Evolutionary conservation across 2,888 invertebrate genomes (phyloP), one percentile per base, ranked within the genome.

Genomic region (Callinectes sapidus): DNA sequence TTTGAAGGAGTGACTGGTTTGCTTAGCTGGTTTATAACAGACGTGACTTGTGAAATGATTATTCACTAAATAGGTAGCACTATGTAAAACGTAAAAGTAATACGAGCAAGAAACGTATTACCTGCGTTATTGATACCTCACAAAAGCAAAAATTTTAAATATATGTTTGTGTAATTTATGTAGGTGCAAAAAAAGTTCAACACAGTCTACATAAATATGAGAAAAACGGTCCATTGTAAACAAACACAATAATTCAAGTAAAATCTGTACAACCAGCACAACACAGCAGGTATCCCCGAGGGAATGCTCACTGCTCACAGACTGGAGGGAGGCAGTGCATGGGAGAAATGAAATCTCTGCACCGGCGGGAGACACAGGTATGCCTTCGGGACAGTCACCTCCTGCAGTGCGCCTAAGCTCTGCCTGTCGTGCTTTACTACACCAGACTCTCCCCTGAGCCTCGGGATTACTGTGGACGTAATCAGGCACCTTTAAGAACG

Each of bases 401-500:
- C 81, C 81, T 35, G 81, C 32, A 81, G 32, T 35, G 35, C 35
- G 39, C 89, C 39, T 28, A 42, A 71, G 66, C n/a, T 89, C 18
- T 66, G 61, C 42, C 54, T 39, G 42, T 35, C 42, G 6, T 89
- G 61, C 89, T 71, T 89, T 71, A 89, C 89, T 42, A 35, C 66
- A 14, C 5, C 42, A 42, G 42, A 3, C 71, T 87, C 87, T 23
- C 71, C 71, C 23, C 77, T 71, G 77, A 89, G 89, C 89, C 42
- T 0, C 89, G 18, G 89, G 89, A 71, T 89, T 89, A 89, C 89
- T n/a, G 16, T n/a, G n/a, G 89, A 77, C 61, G 89, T 71, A 71
- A 89, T 89, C 71, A 77, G 71, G 71, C 89, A 89, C 23, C 89
- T 89, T 89, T 61, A 89, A 89, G 42, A 89, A 66, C 66, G 39